Percentiles rank a stretch among this genome's conserved stretches.
phyloP scores from a whole-genome alignment of 2,113 vertebrate species.

The Athene cunicularia region DNA sequence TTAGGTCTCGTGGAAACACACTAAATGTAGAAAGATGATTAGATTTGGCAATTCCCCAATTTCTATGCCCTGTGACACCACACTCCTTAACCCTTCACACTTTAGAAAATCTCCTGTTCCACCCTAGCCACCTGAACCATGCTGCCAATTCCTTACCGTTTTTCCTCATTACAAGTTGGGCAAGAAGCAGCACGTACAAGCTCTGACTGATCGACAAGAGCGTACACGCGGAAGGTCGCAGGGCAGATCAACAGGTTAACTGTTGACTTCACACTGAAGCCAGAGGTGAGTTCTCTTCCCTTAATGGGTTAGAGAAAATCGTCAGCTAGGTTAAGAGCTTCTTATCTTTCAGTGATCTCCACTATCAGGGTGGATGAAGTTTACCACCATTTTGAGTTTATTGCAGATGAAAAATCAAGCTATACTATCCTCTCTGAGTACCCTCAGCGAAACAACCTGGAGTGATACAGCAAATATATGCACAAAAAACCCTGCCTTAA shows the following conservation, averaged over 20 bases:
- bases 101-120: not conserved
- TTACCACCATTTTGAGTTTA: not conserved
- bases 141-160: not conserved
- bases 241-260: not conserved
- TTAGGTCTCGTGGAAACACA: not conserved
- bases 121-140: not conserved
- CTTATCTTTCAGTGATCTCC: fast-evolving
- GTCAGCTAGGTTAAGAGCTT: not conserved
- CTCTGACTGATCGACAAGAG: not conserved
- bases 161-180: not conserved
- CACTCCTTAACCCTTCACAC: not conserved
- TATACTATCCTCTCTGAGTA: not conserved
- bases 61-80: not conserved
- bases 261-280: not conserved
- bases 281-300: not conserved
- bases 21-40: not conserved
- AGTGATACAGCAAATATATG: not conserved
- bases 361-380: not conserved
- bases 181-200: not conserved
- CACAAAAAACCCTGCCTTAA: not conserved
- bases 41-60: not conserved
- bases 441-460: not conserved
- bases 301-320: not conserved
- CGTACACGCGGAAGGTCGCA: fast-evolving
- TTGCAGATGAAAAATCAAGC: not conserved